Percentiles rank a stretch among this genome's conserved stretches.
phyloP scores from a whole-genome alignment of 2,888 invertebrate genomes.

The Sarcophaga variegata region DNA sequence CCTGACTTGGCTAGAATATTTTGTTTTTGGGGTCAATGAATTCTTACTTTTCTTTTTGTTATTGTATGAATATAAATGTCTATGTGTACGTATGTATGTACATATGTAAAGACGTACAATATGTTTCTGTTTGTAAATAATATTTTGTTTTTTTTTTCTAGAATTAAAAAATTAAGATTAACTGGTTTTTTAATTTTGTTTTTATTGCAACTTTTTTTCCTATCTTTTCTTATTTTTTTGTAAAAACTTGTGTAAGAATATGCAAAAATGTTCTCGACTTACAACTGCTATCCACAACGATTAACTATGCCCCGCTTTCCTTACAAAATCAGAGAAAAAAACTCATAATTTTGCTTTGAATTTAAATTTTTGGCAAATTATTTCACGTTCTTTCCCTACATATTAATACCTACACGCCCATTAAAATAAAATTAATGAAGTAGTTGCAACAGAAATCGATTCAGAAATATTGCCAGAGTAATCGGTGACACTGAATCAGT shows the following conservation, averaged over 20 bases:
- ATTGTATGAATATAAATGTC: constrained; percentile 5
- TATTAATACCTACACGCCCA: too few relatives aligned
- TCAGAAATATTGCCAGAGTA: too few relatives aligned
- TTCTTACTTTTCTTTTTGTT: constrained; percentile 60
- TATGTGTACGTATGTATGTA: neutral
- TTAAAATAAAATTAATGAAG: too few relatives aligned
- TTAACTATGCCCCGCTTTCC: too few relatives aligned
- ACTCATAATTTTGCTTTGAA: too few relatives aligned
- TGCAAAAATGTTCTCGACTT: constrained; percentile 35
- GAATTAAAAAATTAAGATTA: constrained; percentile 53
- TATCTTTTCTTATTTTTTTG: constrained; percentile 1
- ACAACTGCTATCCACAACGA: neutral
- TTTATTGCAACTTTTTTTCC: neutral
- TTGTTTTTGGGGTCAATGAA: constrained; percentile 64
- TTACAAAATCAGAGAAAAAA: too few relatives aligned
- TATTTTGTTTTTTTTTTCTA: neutral
- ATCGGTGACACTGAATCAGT: too few relatives aligned
- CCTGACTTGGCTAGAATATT: constrained; percentile 66
- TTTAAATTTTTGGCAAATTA: too few relatives aligned
- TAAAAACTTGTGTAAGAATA: constrained; percentile 42
- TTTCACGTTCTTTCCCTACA: too few relatives aligned
- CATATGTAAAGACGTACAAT: neutral
- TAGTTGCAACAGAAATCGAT: too few relatives aligned
- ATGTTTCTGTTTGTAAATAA: neutral
- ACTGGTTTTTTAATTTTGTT: constrained; percentile 29